Evolutionary conservation across 2,888 invertebrate genomes (phyloP), one percentile per base, ranked within the genome.

Genomic region (Campoplex nolae): DNA sequence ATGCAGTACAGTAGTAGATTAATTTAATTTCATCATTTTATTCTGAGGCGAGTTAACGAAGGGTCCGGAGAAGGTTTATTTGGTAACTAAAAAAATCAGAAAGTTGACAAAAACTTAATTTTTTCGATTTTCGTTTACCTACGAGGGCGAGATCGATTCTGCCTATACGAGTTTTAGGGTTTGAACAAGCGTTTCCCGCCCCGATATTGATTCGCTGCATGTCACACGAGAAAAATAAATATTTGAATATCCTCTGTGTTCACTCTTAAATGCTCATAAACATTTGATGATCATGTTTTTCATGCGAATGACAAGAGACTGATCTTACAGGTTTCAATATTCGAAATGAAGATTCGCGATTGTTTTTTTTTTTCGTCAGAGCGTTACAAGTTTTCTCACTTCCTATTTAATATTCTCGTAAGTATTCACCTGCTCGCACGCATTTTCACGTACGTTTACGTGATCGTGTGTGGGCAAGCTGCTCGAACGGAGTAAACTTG

Each of bases 401-500:
- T 80, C 48, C 45, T 23, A 32, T 58, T 62, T 71, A 35, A 48
- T 6, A 18, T n/a, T 9, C 78, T 45, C 56, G 48, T 73, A 51
- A n/a, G 42, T 56, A 42, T 58, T 67, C 80, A 80, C 83, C 86
- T 81, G 81, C 84, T 56, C 56, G 48, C 48, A 67, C 65, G 67
- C 35, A 35, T 78, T 42, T 51, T 38, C 58, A 51, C 65, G 13
- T 51, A 13, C 45, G 67, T 56, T 32, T 67, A 58, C 28, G 45
- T 35, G 23, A 32, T 38, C 16, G 56, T 62, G 68, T 58, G 75
- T 56, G 58, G 45, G 23, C 16, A 74, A 78, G 78, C 51, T 67
- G 62, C 28, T 58, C 65, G 79, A 58, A 84, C 51, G 82, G 75
- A 86, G 58, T 80, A 35, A 78, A 84, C 77, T 54, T 67, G n/a